Conservation (phyloP, 1,140 invertebrate species). For the Drosophila guanche region DNA sequence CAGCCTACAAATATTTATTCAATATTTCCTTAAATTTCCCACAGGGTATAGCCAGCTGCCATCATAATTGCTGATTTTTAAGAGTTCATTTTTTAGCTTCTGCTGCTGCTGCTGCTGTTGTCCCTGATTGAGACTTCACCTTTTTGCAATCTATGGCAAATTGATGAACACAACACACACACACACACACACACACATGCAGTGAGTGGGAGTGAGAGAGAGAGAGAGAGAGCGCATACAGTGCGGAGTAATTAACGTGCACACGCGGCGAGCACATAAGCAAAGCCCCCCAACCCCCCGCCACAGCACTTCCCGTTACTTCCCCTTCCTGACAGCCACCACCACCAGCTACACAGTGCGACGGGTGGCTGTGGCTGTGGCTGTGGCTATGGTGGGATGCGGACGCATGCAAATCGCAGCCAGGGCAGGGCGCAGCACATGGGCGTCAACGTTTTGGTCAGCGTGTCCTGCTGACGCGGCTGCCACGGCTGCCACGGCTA, state of each 20-base stretch:
- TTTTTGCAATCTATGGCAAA: constrained; percentile 75
- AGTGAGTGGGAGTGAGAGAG: neutral
- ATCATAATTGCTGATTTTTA: constrained; percentile 1
- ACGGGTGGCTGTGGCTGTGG: constrained; percentile 8
- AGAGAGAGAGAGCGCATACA: constrained; percentile 14
- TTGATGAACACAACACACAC: constrained; percentile 69
- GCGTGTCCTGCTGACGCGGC: constrained; percentile 35
- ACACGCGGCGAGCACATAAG: constrained; percentile 69
- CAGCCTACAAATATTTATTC: too few relatives aligned
- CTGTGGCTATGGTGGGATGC: constrained; percentile 11
- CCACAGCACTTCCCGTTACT: neutral
- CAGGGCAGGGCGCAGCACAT: constrained; percentile 30
- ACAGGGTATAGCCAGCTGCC: constrained; percentile 12
- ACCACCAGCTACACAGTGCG: too few relatives aligned
- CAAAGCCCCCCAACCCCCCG: constrained; percentile 20
- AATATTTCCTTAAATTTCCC: neutral
- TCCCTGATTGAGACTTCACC: constrained; percentile 74
- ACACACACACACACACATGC: constrained; percentile 13
- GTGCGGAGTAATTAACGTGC: constrained; percentile 76
- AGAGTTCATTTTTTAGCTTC: constrained; percentile 20
- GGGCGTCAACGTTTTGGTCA: constrained; percentile 63
- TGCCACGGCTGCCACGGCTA: too few relatives aligned
- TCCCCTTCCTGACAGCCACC: too few relatives aligned
- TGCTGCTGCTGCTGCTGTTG: constrained; percentile 5
- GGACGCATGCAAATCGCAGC: constrained; percentile 75